Evolutionary conservation across 2,888 invertebrate species (phyloP).

Genomic region (Acanthacorydalis orientalis): DNA sequence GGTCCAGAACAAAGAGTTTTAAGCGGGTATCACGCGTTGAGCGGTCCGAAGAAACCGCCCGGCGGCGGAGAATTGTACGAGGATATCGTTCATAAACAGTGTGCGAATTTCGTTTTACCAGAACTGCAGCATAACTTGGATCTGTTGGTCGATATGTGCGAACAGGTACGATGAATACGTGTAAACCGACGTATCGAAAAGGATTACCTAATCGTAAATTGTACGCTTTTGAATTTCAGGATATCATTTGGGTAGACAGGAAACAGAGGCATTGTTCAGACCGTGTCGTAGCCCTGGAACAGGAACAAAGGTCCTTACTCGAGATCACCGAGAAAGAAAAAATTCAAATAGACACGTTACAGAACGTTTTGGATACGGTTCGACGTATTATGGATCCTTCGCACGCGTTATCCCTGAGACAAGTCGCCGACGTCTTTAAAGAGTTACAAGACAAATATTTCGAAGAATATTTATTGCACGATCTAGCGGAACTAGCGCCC

Average conservation of each 20-base stretch:
- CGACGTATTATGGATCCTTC: constrained; percentile 36
- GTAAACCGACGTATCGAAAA: background rate
- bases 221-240: constrained; percentile 27
- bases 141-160: constrained; percentile 79
- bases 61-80: constrained; percentile 44
- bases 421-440: constrained; percentile 38
- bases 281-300: constrained; percentile 56
- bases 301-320: constrained; percentile 57
- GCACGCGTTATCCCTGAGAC: constrained; percentile 36
- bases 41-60: constrained; percentile 39
- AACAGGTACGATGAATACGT: constrained; percentile 42
- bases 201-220: background rate
- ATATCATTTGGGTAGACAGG: constrained; percentile 76
- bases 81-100: constrained; percentile 41
- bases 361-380: constrained; percentile 49
- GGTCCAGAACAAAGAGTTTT: constrained; percentile 86
- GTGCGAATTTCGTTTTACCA: constrained; percentile 60
- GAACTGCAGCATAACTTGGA: constrained; percentile 87
- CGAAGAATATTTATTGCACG: constrained; percentile 70
- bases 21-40: constrained; percentile 82
- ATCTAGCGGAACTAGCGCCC: constrained; percentile 67
- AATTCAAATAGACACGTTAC: constrained; percentile 50
- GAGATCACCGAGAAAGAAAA: constrained; percentile 54
- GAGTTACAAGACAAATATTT: constrained; percentile 41
- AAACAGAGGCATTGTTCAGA: constrained; percentile 63